Percentiles rank a stretch among this genome's conserved stretches.
These are phyloP conservation scores for Chrysomallon squamiferum DNA, from an alignment of 1,140 invertebrate genomes.

Conservation along the genomic window DNA sequence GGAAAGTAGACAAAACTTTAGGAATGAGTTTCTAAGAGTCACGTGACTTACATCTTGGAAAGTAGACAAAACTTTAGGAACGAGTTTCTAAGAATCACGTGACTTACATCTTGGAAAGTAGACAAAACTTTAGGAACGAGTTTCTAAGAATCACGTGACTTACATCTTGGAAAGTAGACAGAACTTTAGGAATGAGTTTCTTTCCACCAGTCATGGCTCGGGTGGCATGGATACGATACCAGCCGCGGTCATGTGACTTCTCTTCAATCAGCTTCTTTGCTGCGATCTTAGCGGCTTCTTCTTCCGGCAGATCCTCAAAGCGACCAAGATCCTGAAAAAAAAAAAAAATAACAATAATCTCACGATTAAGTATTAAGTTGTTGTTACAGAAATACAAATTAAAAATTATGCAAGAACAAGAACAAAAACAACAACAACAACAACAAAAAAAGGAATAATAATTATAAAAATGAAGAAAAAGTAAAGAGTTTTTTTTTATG, in stretches of 20 bases:
- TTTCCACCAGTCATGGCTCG: slow-evolving; percentile 67
- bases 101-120: slow-evolving; percentile 42
- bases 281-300: slow-evolving; percentile 71
- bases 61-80: too few species aligned
- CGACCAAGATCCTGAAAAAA: slow-evolving; percentile 67
- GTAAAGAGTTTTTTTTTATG: too few species aligned
- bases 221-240: slow-evolving; percentile 73
- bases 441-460: too few species aligned
- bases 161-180: slow-evolving; percentile 47
- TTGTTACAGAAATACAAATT: background rate
- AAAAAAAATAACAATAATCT: slow-evolving; percentile 1
- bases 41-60: too few species aligned
- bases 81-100: too few species aligned
- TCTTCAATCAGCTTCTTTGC: slow-evolving; percentile 68
- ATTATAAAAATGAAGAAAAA: background rate
- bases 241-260: slow-evolving; percentile 67
- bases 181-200: slow-evolving; percentile 48
- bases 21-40: too few species aligned
- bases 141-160: slow-evolving; percentile 42
- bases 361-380: background rate
- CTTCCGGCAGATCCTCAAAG: slow-evolving; percentile 68
- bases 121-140: slow-evolving; percentile 44
- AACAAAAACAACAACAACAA: background rate
- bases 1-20: too few species aligned
- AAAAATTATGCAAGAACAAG: background rate